These are phyloP conservation scores for Drosophila barbarae DNA, from an alignment of 2,888 invertebrate genomes.

Conservation along the genomic window DNA sequence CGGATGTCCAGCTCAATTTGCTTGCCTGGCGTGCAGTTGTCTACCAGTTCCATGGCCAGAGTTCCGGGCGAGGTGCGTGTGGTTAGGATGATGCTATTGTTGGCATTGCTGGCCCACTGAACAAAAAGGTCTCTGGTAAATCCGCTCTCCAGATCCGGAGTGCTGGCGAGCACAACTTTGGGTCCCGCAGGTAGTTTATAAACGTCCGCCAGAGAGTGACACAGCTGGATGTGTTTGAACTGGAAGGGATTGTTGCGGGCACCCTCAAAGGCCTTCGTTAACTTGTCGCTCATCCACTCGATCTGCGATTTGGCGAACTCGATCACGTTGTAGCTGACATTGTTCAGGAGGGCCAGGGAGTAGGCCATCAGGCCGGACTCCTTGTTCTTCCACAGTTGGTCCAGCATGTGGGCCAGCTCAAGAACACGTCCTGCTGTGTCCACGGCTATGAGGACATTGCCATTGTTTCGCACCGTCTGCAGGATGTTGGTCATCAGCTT, in stretches of 20 bases:
- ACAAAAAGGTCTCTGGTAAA: slow-evolving; percentile 96
- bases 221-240: slow-evolving; percentile 94
- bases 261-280: slow-evolving; percentile 95
- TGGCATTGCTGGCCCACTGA: slow-evolving; percentile 94
- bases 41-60: slow-evolving; percentile 88
- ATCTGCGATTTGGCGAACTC: slow-evolving; percentile 99
- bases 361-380: slow-evolving; percentile 97
- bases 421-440: slow-evolving; percentile 98
- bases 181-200: slow-evolving; percentile 90
- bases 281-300: slow-evolving; percentile 99
- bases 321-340: slow-evolving; percentile 98
- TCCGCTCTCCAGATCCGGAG: slow-evolving; percentile 96
- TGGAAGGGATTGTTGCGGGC: slow-evolving; percentile 97
- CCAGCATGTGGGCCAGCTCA: slow-evolving; percentile 97
- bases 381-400: slow-evolving; percentile 95
- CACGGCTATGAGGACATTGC: slow-evolving; percentile 96
- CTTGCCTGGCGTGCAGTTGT: slow-evolving; percentile 86
- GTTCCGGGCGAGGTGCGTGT: slow-evolving; percentile 91
- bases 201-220: slow-evolving; percentile 94
- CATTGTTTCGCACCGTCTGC: slow-evolving; percentile 94
- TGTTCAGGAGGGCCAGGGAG: slow-evolving; percentile 94
- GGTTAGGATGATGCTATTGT: slow-evolving; percentile 97
- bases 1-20: slow-evolving; percentile 86
- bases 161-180: slow-evolving; percentile 96
- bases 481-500: slow-evolving; percentile 97